These are phyloP conservation scores for Epizoanthus rinbou DNA, from an alignment of 92 coral and sea anemone species.

Conservation along the genomic window DNA sequence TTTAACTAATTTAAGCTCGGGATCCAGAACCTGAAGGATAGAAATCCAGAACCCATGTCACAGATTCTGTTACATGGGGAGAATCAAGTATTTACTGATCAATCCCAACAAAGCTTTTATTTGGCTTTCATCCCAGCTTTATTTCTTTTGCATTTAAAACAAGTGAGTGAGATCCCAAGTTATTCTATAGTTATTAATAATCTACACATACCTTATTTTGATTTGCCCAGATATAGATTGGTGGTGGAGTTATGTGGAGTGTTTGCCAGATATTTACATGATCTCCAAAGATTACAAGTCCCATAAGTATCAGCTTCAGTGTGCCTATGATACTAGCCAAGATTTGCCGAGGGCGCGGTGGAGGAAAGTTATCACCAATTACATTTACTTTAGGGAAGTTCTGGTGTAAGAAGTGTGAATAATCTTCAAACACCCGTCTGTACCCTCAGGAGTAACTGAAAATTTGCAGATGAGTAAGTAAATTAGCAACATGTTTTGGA, in stretches of 20 bases:
- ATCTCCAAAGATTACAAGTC: slow-evolving; percentile 84
- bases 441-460: slow-evolving; percentile 99
- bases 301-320: slow-evolving; percentile 76
- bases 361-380: slow-evolving; percentile 97
- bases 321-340: slow-evolving; percentile 83
- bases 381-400: slow-evolving; percentile 86
- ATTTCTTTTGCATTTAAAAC: no score
- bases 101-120: no score
- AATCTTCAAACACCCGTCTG: slow-evolving; percentile 97
- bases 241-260: slow-evolving; percentile 81
- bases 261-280: slow-evolving; percentile 77
- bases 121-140: no score
- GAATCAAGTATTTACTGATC: no score
- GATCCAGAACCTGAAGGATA: no score
- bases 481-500: background rate
- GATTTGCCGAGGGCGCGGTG: slow-evolving; percentile 89
- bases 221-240: slow-evolving; percentile 84
- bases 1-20: no score
- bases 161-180: no score
- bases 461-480: background rate
- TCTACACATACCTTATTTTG: slow-evolving; percentile 86
- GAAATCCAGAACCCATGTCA: no score
- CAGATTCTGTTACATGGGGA: no score
- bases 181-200: background rate
- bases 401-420: slow-evolving; percentile 94